Evolutionary conservation across 2,113 vertebrate species (phyloP), one percentile per base, ranked within the genome.

Genomic region (Hiodon alosoides): DNA sequence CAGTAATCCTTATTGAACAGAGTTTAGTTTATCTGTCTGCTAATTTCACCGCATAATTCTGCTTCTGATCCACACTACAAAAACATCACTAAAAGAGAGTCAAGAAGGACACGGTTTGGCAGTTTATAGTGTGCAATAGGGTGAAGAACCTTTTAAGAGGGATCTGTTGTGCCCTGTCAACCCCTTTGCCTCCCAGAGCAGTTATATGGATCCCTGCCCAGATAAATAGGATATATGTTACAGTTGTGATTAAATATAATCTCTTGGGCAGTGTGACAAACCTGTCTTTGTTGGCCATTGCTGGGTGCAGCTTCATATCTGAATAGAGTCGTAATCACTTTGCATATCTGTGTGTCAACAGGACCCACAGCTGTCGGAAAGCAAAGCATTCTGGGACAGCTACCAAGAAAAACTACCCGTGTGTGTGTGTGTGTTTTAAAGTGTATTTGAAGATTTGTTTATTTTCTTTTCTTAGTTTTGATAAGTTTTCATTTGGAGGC

Each of bases 301-400:
- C 85, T 82, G 87, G 75, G 82, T 85, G 86, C 88, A 85, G 82
- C 80, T 86, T 72, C 5, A 81, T 86, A 86, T 88, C 88, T 87
- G 85, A 85, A 85, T 80, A 87, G 84, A 86, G 85, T 86, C 82
- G 78, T 88, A 87, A 89, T 86, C 84, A 83, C 85, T 79, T 83
- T 7, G 73, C 71, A 67, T 73, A 83, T 84, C 72, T 17, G 80
- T 81, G 85, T 84, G 81, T 86, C 82, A 87, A 87, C 83, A 84
- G 82, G 79, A 80, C 82, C 73, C 78, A 13, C 86, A 87, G 87
- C 86, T 87, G 87, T 88, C 81, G 72, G 77, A 72, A 47, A 89
- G 85, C 76, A 55, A 72, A 81, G 86, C 82, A 82, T 79, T 77
- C 76, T 87, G 85, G 83, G 86, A 85, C 5, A 6, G 67, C 50